A percentile compares a stretch with the other conserved stretches of the same genome.
Evolutionary conservation across 2,797 vertebrate genomes (phyloP).

Genomic region (Carcharodon carcharias): DNA sequence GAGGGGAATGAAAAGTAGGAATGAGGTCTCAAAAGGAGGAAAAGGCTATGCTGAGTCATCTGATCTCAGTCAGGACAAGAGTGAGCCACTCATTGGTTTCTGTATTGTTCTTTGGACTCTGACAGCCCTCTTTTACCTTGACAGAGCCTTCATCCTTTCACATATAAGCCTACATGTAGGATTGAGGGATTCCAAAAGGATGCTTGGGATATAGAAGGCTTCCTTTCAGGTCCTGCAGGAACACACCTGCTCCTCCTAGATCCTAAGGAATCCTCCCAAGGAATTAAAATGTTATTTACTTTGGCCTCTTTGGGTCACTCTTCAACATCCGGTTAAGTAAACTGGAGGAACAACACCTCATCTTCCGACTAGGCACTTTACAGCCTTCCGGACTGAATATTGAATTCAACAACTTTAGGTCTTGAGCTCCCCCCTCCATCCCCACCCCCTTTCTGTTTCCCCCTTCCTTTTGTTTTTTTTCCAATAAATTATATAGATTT

Average conservation of each 20-base stretch:
- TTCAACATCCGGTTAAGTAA: background rate
- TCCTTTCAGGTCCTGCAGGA: background rate
- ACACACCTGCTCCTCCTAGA: background rate
- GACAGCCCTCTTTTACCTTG: background rate
- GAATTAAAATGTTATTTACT: background rate
- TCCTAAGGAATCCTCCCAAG: background rate
- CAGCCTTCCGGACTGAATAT: no score
- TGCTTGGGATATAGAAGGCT: background rate
- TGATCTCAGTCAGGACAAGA: background rate
- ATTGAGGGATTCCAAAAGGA: background rate
- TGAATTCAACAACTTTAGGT: no score
- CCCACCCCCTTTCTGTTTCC: no score
- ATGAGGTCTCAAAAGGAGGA: background rate
- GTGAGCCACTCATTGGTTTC: background rate
- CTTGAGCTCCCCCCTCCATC: no score
- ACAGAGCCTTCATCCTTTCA: background rate
- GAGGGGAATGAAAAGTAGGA: background rate
- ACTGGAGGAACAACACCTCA: no score
- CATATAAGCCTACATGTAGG: background rate
- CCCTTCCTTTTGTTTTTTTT: no score
- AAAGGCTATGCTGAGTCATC: background rate
- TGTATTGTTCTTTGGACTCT: background rate
- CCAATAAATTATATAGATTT: no score
- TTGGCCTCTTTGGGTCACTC: background rate
- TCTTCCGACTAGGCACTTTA: no score